Evolutionary conservation across 2,797 vertebrate genomes (phyloP), one percentile per base, ranked within the genome.

Genomic region (Mus spretus): DNA sequence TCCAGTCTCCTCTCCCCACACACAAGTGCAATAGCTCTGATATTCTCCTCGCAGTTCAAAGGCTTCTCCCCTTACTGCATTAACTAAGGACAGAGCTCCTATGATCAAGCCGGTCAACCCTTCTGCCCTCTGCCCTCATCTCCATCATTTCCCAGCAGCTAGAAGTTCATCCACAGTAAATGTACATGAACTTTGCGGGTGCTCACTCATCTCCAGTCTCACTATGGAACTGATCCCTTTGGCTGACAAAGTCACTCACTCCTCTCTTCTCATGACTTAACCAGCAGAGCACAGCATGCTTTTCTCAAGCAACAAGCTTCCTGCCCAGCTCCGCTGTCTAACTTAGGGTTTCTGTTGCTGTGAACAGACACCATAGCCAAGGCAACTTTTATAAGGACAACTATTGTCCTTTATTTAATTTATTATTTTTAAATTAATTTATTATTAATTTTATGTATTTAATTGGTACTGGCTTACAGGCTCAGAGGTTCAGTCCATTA

Each of bases 191-290:
- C 7, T 3, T 44, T 40, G 14, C 67, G 3, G 15, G 24, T 3
- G 7, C 55, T 67, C 31, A 26, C 28, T 77, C 40, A 4, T 81
- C 72, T 85, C 93, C 70, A 37, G 53, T 37, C 67, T 31, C 65
- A 22, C 14, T 44, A 19, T 50, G 0, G 12, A 12, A 0, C 10
- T 3, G 0, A 20, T 17, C 11, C n/a, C 88, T 50, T 61, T 77
- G 53, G 28, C 65, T 8, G 12, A 34, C 31, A 70, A 12, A 50
- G 6, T 81, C 28, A 12, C n/a, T 77, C 34, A 22, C n/a, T 47
- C 15, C 44, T 59, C 72, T 53, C 47, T 74, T 34, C 53, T 77
- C 53, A 26, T 15, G 22, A 2, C 63, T 79, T 61, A 50, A 44
- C 53, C 70, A 61, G 37, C 14, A 65, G 72, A 53, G 59, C 28